Evolutionary conservation across 2,797 vertebrate genomes (phyloP), one percentile per base, ranked within the genome.

Genomic region (Setipinna tenuifilis): DNA sequence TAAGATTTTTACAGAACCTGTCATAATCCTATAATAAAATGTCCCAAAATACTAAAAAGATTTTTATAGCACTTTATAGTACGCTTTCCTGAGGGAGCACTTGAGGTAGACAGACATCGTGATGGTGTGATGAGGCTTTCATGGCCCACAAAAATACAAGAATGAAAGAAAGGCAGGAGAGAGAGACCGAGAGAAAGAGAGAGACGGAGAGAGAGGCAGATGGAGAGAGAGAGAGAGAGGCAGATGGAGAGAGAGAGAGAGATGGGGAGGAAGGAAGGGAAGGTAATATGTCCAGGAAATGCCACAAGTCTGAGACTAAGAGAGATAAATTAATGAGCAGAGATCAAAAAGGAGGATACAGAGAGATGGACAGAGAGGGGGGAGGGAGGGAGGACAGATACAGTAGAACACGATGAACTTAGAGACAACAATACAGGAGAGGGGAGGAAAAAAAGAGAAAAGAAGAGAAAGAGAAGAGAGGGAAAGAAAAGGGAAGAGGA

Each of bases 371-470:
- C 3, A 87, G 19, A 83, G 54, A 54, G 61, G 35, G 81, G 75
- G 87, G 62, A 0, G 1, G 44, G 68, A 62, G 75, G 6, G 0
- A 50, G 9, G 61, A 62, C 25, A 81, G 71, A 81, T 80, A 57
- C 65, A 87, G 58, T 50, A 61, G 82, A 82, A 84, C n/a, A 58
- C 28, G 68, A 46, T 86, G 50, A 28, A 48, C 17, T 48, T 46
- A 25, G 83, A 71, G 86, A n/a, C 41, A 2, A 65, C 68, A 82
- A 19, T 85, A 86, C 48, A n/a, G 75, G 28, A 5, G 83, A 46
- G 28, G 21, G 58, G 10, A 48, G 46, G 46, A 10, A 48, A 58
- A 28, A 81, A 48, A 35, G 28, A 59, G 25, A 16, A 41, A 58
- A 23, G 2, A 16, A 25, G 44, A 68, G 48, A 83, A 57, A 65